These are phyloP conservation scores for Amblyjoppa proteus DNA, from an alignment of 2,888 invertebrate species.

Conservation along the genomic window DNA sequence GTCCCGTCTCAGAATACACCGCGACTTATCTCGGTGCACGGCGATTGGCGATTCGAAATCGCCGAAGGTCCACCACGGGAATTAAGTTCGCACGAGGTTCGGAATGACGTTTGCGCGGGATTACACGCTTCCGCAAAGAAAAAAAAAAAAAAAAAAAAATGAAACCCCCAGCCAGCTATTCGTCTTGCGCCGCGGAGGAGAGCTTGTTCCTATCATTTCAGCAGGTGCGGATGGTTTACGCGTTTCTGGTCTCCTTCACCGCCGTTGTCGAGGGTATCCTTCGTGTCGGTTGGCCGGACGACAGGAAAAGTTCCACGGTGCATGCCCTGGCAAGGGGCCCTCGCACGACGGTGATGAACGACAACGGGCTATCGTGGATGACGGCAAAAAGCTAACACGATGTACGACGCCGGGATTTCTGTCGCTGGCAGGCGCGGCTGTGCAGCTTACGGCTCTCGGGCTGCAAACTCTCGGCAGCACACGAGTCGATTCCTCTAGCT, in stretches of 20 bases:
- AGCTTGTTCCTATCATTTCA: conserved; percentile 30
- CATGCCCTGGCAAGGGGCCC: conserved; percentile 17
- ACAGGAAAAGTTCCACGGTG: conserved; percentile 26
- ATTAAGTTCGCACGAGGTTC: conserved; percentile 49
- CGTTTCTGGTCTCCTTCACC: conserved; percentile 41
- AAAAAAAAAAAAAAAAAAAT: conserved; percentile 6
- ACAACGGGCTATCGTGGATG: conserved; percentile 70
- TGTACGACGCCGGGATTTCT: conserved; percentile 69
- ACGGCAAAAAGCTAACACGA: conserved; percentile 74
- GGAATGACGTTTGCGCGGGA: conserved; percentile 6
- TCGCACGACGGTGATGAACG: conserved; percentile 71
- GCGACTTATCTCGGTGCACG: not conserved
- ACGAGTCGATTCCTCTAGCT: conserved; percentile 4
- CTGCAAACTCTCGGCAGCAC: conserved; percentile 3
- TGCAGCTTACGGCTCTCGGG: not conserved
- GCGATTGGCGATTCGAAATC: not conserved
- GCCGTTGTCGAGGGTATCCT: conserved; percentile 12
- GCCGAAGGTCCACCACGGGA: conserved; percentile 17
- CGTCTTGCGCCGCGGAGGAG: not conserved
- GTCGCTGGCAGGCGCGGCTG: conserved; percentile 27
- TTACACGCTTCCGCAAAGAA: conserved; percentile 14
- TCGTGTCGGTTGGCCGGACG: conserved; percentile 5
- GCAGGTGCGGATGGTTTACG: conserved; percentile 52
- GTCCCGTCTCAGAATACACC: not conserved
- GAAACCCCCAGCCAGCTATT: not conserved